A percentile compares a stretch with the other conserved stretches of the same genome.
phyloP scores from a whole-genome alignment of 2,888 invertebrate genomes.

The Meandrusa payeni region DNA sequence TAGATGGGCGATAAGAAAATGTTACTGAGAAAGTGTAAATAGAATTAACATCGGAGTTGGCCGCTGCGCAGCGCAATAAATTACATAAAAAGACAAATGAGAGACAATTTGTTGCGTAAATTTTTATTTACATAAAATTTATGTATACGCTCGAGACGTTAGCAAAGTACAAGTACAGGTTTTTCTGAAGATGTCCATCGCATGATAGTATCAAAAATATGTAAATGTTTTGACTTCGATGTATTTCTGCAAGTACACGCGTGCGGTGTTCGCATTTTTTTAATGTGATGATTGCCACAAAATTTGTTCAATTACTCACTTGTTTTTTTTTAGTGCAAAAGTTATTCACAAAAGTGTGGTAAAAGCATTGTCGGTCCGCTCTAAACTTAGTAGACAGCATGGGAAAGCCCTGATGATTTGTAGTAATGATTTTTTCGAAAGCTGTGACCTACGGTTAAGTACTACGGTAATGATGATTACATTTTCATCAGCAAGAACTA shows the following conservation, averaged over 20 bases:
- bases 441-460: no score
- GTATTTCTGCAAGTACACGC: constrained; percentile 6
- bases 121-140: constrained; percentile 28
- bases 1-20: constrained; percentile 63
- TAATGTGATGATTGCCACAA: constrained; percentile 8
- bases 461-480: no score
- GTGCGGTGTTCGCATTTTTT: constrained; percentile 1
- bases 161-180: constrained; percentile 31
- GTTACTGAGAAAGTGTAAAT: constrained; percentile 39
- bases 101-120: constrained; percentile 28
- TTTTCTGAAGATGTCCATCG: constrained; percentile 30
- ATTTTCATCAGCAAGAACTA: no score
- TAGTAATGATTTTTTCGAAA: no score
- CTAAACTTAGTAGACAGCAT: no score
- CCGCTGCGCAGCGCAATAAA: constrained; percentile 26
- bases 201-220: constrained; percentile 38
- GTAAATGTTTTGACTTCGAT: constrained; percentile 29
- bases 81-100: constrained; percentile 27
- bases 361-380: no score
- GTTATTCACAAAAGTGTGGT: no score
- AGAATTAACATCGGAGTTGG: constrained; percentile 28
- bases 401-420: no score
- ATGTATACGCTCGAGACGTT: constrained; percentile 24
- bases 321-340: no score
- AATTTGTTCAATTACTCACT: constrained; percentile 10